Evolutionary conservation across 2,113 vertebrate species (phyloP).

Genomic region (Gymnorhina tibicen): DNA sequence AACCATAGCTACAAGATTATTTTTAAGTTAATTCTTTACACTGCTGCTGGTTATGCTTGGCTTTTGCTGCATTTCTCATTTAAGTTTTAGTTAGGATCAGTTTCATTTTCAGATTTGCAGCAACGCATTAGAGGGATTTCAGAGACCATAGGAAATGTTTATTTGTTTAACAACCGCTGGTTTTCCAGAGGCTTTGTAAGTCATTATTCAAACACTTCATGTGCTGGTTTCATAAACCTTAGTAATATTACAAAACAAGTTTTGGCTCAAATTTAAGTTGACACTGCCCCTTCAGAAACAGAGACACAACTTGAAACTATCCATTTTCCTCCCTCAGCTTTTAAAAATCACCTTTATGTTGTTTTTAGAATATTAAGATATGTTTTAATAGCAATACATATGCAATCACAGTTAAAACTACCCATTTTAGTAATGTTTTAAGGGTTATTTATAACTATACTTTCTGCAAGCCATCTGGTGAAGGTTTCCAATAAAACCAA

Average conservation of each 20-base stretch:
- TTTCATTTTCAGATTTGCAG: conserved; percentile 5
- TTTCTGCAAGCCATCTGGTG: conserved; percentile 67
- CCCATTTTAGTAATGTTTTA: conserved; percentile 58
- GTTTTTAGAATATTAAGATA: conserved; percentile 16
- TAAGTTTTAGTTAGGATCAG: not conserved
- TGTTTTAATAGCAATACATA: conserved; percentile 32
- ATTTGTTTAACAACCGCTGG: not conserved
- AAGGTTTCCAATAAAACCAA: conserved; percentile 69
- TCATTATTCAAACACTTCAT: conserved; percentile 5
- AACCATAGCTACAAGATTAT: accelerated
- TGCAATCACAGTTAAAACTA: conserved; percentile 37
- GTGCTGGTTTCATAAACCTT: conserved; percentile 16
- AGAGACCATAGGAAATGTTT: conserved; percentile 8
- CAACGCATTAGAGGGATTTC: not conserved
- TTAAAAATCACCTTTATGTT: conserved; percentile 22
- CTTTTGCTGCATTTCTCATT: not conserved
- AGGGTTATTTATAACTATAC: conserved; percentile 66
- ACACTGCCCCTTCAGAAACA: not conserved
- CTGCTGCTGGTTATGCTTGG: not conserved
- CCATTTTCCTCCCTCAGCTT: not conserved
- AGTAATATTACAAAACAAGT: conserved; percentile 11
- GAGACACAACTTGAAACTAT: not conserved
- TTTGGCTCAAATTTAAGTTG: not conserved
- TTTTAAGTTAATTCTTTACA: not conserved
- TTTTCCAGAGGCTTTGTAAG: conserved; percentile 2